These are phyloP conservation scores for Pachyrhynchus sulphureomaculatus DNA, from an alignment of 1,140 invertebrate genomes.

Conservation along the genomic window DNA sequence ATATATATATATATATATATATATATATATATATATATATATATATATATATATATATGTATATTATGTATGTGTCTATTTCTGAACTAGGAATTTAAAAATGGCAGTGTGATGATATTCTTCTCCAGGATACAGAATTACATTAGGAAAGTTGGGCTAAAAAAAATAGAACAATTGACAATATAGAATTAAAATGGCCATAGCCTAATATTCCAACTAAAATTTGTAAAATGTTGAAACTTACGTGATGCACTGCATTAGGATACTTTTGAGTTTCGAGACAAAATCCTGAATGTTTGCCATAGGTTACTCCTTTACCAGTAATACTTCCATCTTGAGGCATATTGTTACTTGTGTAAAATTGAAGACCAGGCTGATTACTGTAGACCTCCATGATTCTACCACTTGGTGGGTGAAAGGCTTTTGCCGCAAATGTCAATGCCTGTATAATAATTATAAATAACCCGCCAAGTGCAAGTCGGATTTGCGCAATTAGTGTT, in stretches of 20 bases:
- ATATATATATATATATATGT: too few relatives aligned
- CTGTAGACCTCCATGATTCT: conserved; percentile 74
- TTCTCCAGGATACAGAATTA: conserved; percentile 71
- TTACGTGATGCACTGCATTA: conserved; percentile 78
- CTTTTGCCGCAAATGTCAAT: conserved; percentile 52
- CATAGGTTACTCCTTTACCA: conserved; percentile 75
- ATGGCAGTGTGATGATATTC: conserved; percentile 56
- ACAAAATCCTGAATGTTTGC: conserved; percentile 80
- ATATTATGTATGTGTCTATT: too few relatives aligned
- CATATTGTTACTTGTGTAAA: conserved; percentile 83
- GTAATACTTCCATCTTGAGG: conserved; percentile 51
- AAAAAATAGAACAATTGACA: conserved; percentile 9
- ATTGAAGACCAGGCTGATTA: conserved; percentile 87
- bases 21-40: too few relatives aligned
- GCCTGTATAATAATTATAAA: conserved; percentile 43
- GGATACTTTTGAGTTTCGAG: conserved; percentile 92
- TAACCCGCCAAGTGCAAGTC: too few relatives aligned
- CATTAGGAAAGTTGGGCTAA: conserved; percentile 71
- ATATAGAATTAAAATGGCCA: too few relatives aligned
- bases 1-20: too few relatives aligned
- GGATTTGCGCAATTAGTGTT: too few relatives aligned
- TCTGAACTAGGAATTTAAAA: conserved; percentile 38
- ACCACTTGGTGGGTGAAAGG: conserved; percentile 70
- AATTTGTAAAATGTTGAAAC: too few relatives aligned
- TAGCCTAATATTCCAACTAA: too few relatives aligned